These are phyloP conservation scores for Callinectes sapidus DNA, from an alignment of 2,888 invertebrate genomes.

Conservation along the genomic window DNA sequence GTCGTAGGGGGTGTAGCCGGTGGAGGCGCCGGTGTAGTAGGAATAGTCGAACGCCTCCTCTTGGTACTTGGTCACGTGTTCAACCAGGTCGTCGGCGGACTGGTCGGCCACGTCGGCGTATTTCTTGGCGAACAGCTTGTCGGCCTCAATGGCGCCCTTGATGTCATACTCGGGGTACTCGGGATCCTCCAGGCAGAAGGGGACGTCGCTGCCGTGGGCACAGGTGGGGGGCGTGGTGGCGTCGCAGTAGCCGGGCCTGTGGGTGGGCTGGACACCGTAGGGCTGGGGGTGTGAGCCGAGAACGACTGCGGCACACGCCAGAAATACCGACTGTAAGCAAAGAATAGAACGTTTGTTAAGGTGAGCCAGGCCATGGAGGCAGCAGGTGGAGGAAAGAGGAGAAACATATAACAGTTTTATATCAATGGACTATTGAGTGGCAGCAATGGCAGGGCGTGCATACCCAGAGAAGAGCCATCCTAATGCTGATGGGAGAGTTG, in stretches of 20 bases:
- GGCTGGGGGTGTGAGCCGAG: constrained; percentile 47
- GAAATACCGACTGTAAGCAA: constrained; percentile 35
- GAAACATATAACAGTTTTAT: not conserved
- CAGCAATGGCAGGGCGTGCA: not conserved
- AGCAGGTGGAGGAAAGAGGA: not conserved
- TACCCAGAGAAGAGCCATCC: constrained; percentile 8
- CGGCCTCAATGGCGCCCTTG: constrained; percentile 73
- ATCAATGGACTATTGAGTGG: not conserved
- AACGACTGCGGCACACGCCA: constrained; percentile 53
- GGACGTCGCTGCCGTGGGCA: constrained; percentile 71
- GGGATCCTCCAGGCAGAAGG: constrained; percentile 73
- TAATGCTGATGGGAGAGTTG: not conserved
- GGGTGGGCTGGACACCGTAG: constrained; percentile 70
- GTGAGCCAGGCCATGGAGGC: constrained; percentile 29
- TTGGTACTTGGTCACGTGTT: constrained; percentile 72
- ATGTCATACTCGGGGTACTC: constrained; percentile 74
- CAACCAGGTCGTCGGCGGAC: constrained; percentile 74
- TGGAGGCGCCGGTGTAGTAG: constrained; percentile 73
- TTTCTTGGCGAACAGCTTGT: constrained; percentile 73
- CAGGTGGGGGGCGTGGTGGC: constrained; percentile 73
- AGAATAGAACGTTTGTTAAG: constrained; percentile 9
- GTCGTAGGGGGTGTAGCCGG: constrained; percentile 73
- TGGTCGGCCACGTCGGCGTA: constrained; percentile 73
- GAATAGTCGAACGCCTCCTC: constrained; percentile 73
- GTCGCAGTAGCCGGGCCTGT: constrained; percentile 73